Conservation (phyloP, 2,113 vertebrate genomes). For the Otocyon megalotis region DNA sequence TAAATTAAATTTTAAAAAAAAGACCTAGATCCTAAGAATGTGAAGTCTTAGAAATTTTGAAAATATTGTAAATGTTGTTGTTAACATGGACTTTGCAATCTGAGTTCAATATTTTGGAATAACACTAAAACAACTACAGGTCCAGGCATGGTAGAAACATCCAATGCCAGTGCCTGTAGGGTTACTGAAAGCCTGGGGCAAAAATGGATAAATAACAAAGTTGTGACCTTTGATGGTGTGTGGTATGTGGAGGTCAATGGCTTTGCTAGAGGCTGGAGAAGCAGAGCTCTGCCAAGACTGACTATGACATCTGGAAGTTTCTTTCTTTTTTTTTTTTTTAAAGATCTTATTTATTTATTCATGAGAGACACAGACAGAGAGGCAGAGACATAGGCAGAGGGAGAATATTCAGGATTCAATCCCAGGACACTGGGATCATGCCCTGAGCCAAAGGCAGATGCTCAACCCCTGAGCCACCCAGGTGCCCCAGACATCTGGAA, state of each 20-base stretch:
- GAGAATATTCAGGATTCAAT: too few relatives aligned
- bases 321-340: not conserved
- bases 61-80: not conserved
- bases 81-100: not conserved
- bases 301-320: not conserved
- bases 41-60: not conserved
- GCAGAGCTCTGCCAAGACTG: not conserved
- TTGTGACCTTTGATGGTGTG: not conserved
- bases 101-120: not conserved
- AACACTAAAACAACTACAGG: not conserved
- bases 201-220: not conserved
- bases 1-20: not conserved
- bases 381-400: too few relatives aligned
- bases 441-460: too few relatives aligned
- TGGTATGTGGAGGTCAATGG: too few relatives aligned
- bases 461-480: too few relatives aligned
- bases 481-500: not conserved
- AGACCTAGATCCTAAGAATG: not conserved
- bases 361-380: too few relatives aligned
- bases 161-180: not conserved
- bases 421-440: too few relatives aligned
- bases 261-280: not conserved
- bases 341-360: too few relatives aligned
- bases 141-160: not conserved
- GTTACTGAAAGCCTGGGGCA: not conserved